Evolutionary conservation across 2,797 vertebrate genomes (phyloP).

Genomic region (Salmo trutta): DNA sequence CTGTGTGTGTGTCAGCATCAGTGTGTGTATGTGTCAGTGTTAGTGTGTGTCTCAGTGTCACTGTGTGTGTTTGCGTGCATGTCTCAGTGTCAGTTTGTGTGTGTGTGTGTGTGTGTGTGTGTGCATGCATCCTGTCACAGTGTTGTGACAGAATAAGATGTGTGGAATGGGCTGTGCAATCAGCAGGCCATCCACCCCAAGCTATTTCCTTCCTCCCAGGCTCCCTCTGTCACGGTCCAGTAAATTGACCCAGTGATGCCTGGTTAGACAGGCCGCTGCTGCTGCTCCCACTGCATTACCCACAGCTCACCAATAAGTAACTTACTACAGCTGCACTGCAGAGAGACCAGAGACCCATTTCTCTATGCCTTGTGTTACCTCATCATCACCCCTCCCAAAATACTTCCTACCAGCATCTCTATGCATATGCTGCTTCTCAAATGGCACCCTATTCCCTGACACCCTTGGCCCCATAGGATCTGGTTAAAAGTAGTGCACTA

Average conservation of each 20-base stretch:
- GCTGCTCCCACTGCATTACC: constrained; percentile 35
- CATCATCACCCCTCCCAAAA: background rate
- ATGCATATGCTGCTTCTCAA: too few relatives aligned
- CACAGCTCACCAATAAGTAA: constrained; percentile 43
- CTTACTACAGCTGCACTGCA: constrained; percentile 15
- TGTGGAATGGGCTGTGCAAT: constrained; percentile 53
- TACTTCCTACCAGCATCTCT: constrained; percentile 5
- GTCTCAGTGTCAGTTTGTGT: background rate
- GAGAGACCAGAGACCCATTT: constrained; percentile 21
- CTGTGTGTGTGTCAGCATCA: background rate
- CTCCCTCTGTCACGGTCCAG: constrained; percentile 49
- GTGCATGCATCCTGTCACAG: constrained; percentile 40
- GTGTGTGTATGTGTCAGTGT: constrained; percentile 3
- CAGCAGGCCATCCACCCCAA: constrained; percentile 51
- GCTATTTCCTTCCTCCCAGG: constrained; percentile 49
- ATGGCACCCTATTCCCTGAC: too few relatives aligned
- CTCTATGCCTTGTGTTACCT: constrained; percentile 24
- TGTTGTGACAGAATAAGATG: constrained; percentile 58
- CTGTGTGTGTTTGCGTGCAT: background rate
- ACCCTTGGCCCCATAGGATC: too few relatives aligned
- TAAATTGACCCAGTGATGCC: constrained; percentile 47
- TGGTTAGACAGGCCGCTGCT: constrained; percentile 8
- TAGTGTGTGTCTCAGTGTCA: background rate
- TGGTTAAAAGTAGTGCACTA: too few relatives aligned
- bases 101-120: constrained; percentile 16